phyloP scores from a whole-genome alignment of 1,140 invertebrate genomes.

The Bombus polaris region DNA sequence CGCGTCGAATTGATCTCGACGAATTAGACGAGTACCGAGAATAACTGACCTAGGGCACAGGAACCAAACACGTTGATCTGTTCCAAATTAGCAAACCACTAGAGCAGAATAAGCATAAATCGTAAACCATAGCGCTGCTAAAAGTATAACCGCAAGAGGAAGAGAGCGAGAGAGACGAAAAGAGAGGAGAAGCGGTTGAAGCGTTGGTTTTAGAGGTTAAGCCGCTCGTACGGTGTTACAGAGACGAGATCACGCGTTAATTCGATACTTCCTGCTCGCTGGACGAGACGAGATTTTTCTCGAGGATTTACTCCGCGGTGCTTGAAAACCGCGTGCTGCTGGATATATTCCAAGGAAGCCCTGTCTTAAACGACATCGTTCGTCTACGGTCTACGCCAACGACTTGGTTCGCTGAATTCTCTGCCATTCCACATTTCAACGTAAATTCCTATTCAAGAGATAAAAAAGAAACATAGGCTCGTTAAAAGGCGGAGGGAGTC shows the following conservation, averaged over 20 bases:
- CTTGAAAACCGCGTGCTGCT: not conserved
- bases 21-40: conserved; percentile 1
- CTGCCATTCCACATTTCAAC: not conserved
- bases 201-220: conserved; percentile 48
- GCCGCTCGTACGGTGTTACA: conserved; percentile 44
- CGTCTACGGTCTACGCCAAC: not conserved
- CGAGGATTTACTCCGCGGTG: not conserved
- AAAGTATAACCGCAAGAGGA: not conserved
- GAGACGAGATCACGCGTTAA: conserved; percentile 70
- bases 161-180: not conserved
- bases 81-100: not conserved
- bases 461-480: not conserved
- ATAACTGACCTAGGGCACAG: conserved; percentile 51
- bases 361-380: not conserved
- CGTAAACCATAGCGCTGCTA: conserved; percentile 34
- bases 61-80: conserved; percentile 20
- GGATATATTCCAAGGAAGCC: not conserved
- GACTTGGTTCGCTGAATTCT: not conserved
- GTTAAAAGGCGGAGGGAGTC: not conserved
- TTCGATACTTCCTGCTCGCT: conserved; percentile 75
- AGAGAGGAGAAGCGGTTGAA: not conserved
- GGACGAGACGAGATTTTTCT: conserved; percentile 48
- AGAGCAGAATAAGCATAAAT: conserved; percentile 16
- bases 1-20: conserved; percentile 7
- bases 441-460: not conserved